Percentiles rank a stretch among this genome's conserved stretches.
Evolutionary conservation across 2,888 invertebrate species (phyloP).

Genomic region (Xylocampa areola): DNA sequence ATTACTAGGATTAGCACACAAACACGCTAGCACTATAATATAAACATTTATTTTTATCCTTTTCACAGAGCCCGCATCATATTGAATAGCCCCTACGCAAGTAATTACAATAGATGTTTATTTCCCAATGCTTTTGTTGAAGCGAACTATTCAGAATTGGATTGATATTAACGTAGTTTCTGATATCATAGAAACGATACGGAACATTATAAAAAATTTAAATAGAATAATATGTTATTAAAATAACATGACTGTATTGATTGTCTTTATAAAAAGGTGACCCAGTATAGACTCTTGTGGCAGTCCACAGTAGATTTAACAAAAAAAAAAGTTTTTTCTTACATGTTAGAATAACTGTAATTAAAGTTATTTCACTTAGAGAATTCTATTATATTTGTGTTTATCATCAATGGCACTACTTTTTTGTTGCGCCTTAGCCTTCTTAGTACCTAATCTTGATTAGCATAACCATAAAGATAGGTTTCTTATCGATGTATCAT

Average conservation of each 20-base stretch:
- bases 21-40: slow-evolving; percentile 31
- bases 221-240: background rate
- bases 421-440: slow-evolving; percentile 13
- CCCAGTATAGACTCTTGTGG: slow-evolving; percentile 12
- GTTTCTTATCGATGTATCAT: slow-evolving; percentile 11
- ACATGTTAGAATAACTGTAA: background rate
- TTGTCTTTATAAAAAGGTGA: background rate
- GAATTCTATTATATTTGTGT: too few relatives aligned
- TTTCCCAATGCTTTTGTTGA: slow-evolving; percentile 15
- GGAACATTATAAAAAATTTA: background rate
- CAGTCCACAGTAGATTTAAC: background rate
- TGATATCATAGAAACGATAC: too few relatives aligned
- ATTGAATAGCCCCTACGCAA: slow-evolving; percentile 1
- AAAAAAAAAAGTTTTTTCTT: background rate
- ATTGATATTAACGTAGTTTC: background rate
- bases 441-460: slow-evolving; percentile 20
- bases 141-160: slow-evolving; percentile 2
- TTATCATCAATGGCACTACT: slow-evolving; percentile 13
- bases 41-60: slow-evolving; percentile 15
- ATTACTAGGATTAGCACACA: slow-evolving; percentile 47
- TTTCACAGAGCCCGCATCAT: background rate
- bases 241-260: too few relatives aligned
- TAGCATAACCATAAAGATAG: slow-evolving; percentile 32
- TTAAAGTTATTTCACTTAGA: too few relatives aligned
- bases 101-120: slow-evolving; percentile 14